Evolutionary conservation across 2,113 vertebrate genomes (phyloP).

Genomic region (Tetrax tetrax): DNA sequence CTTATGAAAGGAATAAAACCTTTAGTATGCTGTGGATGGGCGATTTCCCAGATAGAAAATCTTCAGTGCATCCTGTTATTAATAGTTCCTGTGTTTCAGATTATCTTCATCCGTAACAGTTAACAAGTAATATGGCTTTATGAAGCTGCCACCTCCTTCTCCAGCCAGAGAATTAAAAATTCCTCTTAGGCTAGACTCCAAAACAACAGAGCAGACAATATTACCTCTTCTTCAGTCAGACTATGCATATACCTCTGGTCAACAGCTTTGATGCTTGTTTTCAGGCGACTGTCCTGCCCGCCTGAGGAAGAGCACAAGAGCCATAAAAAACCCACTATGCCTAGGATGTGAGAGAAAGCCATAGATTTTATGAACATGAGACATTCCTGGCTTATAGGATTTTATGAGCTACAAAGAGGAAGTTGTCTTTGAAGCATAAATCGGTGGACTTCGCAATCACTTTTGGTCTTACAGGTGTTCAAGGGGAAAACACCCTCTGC

Average conservation of each 20-base stretch:
- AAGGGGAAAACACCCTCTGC: background rate
- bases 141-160: background rate
- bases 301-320: background rate
- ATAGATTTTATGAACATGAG: background rate
- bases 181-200: background rate
- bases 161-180: background rate
- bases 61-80: background rate
- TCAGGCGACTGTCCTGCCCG: background rate
- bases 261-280: background rate
- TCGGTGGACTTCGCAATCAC: background rate
- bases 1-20: conserved; percentile 58
- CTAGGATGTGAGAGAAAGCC: background rate
- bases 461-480: background rate
- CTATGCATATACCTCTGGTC: background rate
- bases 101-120: conserved; percentile 31
- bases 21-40: conserved; percentile 26
- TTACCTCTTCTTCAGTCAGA: background rate
- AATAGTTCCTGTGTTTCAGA: background rate
- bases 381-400: background rate
- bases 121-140: background rate
- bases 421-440: conserved; percentile 34
- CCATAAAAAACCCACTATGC: background rate
- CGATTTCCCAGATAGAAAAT: conserved; percentile 30
- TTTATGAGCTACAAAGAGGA: conserved; percentile 23
- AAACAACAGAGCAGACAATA: background rate